Base-by-base conservation (phyloP, 2,888 invertebrate genomes). In the Archips crataeganus region DNA sequence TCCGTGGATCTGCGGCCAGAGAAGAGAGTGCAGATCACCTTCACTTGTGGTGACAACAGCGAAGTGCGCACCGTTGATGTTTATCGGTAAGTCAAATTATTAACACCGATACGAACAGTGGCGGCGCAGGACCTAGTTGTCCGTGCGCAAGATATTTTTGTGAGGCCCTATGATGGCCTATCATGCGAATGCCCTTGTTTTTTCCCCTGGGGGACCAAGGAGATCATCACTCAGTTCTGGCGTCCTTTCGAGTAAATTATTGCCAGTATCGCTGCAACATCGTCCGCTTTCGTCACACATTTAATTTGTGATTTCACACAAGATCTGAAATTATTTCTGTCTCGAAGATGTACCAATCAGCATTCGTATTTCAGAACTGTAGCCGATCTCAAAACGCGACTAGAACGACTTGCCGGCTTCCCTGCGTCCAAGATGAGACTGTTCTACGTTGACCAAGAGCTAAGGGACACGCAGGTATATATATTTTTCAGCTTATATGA, bases 1-100 rank as follows among this genome's bases (percentile, higher is more conserved):
- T 97, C 98, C 78, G 96, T 99, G 61, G 97, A 98, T 93, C 95
- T 99, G 81, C 95, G 97, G 85, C 97, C 98, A 8, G 98, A 98
- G 88, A 98, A 98, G 87, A 96, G 97, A 75, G 98, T 98, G 57
- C 97, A 97, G 92, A 97, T 98, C 75, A 96, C 96, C 54, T 97
- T 99, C 85, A 97, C 96, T 3, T 98, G 96, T 87, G 98, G 97
- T 34, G 96, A 96, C 81, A 95, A 95, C 80, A 96, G 96, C 81
- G 97, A 97, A 92, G 95, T 96, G 71, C 95, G 96, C 74, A 96
- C 96, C 66, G 96, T 98, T 45, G 97, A 97, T 85, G 97, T 98
- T 51, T 97, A 97, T 87, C 93, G 95, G 95, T 94, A 82, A 70
- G 74, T 32, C 9, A 1, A n/a, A 54, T 49, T 2, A 4, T n/a